Base-by-base conservation (phyloP, 1,140 invertebrate species). In the Bombus sylvicola region DNA sequence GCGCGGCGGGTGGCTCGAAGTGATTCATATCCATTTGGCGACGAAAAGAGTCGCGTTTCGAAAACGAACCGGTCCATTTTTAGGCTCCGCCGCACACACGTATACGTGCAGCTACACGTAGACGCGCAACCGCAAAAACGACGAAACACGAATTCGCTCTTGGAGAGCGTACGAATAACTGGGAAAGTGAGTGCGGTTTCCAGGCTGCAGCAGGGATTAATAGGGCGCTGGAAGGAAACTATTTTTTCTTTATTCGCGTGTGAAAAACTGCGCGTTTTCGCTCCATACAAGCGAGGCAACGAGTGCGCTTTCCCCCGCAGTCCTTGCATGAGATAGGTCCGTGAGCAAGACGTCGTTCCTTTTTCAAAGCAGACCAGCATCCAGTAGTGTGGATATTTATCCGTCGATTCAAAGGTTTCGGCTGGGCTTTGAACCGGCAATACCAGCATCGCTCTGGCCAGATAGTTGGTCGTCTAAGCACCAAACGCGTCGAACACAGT, bases 11-110 rank as follows among this genome's bases (percentile, higher is more conserved):
- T 28, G 37, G 39, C 18, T 5, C 37, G 4, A 57, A 10, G 81
- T 75, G 81, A 82, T 75, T 82, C 81, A 75, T 82, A 75, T 75
- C 81, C 81, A 75, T 82, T 82, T 82, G 81, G 31, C 47, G 34
- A 37, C 72, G 71, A 62, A 57, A 28, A 57, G 69, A 39, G 53
- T 62, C 39, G 71, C 41, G 31, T 82, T 75, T 82, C 41, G 71
- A 74, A 75, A 82, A 82, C 81, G 81, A 82, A 82, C 39, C 57
- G 41, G 72, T 76, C 59, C 72, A 53, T 83, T 76, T 66, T 43
- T 41, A 76, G 41, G 9, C 57, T 12, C 31, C 28, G 37, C 12
- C 22, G 74, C 53, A 12, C 22, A 25, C 34, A 22, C 39, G 13
- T 18, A 10, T 57, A 81, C 18, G 64, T 13, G 25, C 53, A 41